Evolutionary conservation across 2,797 vertebrate genomes (phyloP).

Genomic region (Eupleurogrammus muticus): DNA sequence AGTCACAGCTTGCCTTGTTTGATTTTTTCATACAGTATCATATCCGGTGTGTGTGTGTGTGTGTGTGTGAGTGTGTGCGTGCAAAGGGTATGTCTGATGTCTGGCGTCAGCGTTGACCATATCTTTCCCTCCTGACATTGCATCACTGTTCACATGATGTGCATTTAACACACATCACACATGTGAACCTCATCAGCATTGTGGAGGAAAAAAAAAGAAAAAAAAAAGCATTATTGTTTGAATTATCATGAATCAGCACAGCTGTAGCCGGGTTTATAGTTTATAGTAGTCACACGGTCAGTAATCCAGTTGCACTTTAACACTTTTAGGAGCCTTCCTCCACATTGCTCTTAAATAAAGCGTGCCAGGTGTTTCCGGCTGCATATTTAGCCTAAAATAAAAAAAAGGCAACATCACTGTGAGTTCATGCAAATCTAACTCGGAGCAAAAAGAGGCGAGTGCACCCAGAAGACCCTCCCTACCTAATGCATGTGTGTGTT

Average conservation of each 20-base stretch:
- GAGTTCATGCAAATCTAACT: slow-evolving; percentile 49
- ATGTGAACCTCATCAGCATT: slow-evolving; percentile 1
- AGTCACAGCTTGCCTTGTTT: neutral
- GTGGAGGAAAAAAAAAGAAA: neutral
- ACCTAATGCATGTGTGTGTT: slow-evolving; percentile 46
- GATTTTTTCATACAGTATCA: neutral
- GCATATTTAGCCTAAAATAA: neutral
- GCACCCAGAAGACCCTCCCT: slow-evolving; percentile 36
- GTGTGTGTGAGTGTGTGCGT: slow-evolving; percentile 16
- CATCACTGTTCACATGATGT: slow-evolving; percentile 57
- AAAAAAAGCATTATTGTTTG: neutral
- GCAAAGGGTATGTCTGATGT: slow-evolving; percentile 67
- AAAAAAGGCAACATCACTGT: slow-evolving; percentile 11
- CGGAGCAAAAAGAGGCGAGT: slow-evolving; percentile 29
- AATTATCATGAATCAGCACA: slow-evolving; percentile 49
- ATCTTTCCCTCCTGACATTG: slow-evolving; percentile 75
- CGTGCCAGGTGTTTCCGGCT: slow-evolving; percentile 3
- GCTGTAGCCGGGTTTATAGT: neutral
- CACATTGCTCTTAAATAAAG: neutral
- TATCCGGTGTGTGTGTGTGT: slow-evolving; percentile 14
- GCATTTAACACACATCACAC: slow-evolving; percentile 32
- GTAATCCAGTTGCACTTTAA: neutral
- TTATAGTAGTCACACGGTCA: neutral
- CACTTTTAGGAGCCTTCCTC: neutral
- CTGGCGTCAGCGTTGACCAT: slow-evolving; percentile 76